Evolutionary conservation across 2,888 invertebrate genomes (phyloP).

Genomic region (Phragmatobia fuliginosa): DNA sequence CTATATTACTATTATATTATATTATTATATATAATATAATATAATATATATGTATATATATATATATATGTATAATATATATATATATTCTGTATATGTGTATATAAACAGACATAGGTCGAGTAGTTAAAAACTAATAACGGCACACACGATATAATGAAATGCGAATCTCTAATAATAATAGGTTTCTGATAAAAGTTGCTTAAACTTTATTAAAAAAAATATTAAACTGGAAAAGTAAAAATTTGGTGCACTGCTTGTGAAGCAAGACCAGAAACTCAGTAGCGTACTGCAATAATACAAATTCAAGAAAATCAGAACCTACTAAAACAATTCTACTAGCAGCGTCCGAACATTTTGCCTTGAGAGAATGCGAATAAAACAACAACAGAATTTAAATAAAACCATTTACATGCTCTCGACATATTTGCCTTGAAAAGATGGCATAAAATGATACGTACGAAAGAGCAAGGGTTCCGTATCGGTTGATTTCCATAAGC

Average conservation of each 20-base stretch:
- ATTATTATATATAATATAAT: too few relatives aligned
- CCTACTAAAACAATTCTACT: conserved; percentile 25
- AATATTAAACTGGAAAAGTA: background rate
- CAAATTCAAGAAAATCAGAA: background rate
- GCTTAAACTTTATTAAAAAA: background rate
- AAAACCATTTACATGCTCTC: conserved; percentile 51
- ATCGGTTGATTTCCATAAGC: conserved; percentile 68
- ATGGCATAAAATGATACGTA: conserved; percentile 58
- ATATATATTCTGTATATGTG: too few relatives aligned
- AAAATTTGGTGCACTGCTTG: background rate
- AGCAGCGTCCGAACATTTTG: conserved; percentile 35
- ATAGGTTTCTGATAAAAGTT: background rate
- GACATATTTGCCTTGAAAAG: conserved; percentile 57
- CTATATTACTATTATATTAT: too few relatives aligned
- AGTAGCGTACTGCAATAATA: background rate
- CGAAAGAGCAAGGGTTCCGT: conserved; percentile 49
- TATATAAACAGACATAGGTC: background rate
- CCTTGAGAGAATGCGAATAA: conserved; percentile 42
- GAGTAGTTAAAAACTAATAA: background rate
- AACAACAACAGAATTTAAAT: conserved; percentile 47
- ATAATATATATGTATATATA: too few relatives aligned
- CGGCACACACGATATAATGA: background rate
- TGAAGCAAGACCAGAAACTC: background rate
- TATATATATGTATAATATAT: too few relatives aligned
- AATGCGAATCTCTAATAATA: background rate